A percentile compares a stretch with the other conserved stretches of the same genome.
Conservation (phyloP, 2,113 vertebrate species). For the Phrynosoma platyrhinos region DNA sequence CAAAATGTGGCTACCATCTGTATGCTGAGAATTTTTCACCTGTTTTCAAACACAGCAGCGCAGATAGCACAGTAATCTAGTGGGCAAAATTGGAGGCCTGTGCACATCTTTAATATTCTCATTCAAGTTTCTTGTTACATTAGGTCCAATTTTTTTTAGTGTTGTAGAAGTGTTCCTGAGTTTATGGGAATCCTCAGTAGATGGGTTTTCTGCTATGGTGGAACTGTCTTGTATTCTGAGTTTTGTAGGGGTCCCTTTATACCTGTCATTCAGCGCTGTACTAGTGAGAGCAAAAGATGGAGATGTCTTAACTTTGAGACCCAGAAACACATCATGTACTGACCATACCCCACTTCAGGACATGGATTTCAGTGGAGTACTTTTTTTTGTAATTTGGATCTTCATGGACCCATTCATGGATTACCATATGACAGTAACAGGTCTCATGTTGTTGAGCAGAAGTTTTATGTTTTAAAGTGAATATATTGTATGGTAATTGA, state of each 20-base stretch:
- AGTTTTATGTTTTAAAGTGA: neutral
- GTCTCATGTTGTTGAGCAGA: neutral
- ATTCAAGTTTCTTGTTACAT: neutral
- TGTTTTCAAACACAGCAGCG: no score
- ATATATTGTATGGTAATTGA: no score
- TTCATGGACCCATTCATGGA: neutral
- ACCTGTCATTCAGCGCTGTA: neutral
- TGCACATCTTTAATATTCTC: neutral
- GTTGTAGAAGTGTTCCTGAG: neutral
- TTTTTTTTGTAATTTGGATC: neutral
- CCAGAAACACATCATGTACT: neutral
- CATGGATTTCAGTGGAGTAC: neutral
- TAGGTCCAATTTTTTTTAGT: neutral
- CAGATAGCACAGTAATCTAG: neutral
- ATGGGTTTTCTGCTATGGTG: neutral
- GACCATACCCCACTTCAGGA: no score
- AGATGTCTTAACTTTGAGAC: neutral
- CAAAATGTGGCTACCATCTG: neutral
- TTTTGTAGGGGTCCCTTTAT: neutral
- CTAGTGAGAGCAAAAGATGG: neutral
- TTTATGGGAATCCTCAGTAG: neutral
- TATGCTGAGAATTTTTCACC: neutral
- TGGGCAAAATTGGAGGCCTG: neutral
- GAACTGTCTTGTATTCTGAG: neutral
- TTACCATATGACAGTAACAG: neutral